Evolutionary conservation across 2,113 vertebrate genomes (phyloP).

Genomic region (Haemorhous mexicanus): DNA sequence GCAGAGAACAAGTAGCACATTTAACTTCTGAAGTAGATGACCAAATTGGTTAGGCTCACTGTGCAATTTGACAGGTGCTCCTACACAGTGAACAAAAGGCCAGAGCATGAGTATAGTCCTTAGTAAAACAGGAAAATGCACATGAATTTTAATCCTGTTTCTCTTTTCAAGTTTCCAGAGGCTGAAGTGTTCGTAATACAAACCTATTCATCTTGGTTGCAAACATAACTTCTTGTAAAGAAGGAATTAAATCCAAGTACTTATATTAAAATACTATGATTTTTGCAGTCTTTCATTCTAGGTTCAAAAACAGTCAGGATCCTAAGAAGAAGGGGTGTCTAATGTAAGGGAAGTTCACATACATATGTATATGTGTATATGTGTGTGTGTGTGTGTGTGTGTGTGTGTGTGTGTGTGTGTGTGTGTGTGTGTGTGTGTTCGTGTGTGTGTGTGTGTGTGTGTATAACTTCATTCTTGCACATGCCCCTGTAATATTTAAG

Average conservation of each 20-base stretch:
- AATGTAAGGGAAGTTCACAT: background rate
- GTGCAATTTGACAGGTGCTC: background rate
- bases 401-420: background rate
- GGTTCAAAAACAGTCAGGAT: background rate
- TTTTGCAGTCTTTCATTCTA: background rate
- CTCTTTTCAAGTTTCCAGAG: background rate
- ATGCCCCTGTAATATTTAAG: background rate
- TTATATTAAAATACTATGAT: background rate
- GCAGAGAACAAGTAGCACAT: background rate
- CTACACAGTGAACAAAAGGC: background rate
- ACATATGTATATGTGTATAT: accelerated
- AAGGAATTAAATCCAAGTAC: background rate
- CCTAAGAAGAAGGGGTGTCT: background rate
- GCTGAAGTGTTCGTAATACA: background rate
- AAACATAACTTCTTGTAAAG: background rate
- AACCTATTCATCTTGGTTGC: background rate
- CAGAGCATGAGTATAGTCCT: background rate
- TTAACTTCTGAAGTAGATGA: background rate
- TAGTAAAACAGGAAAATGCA: background rate
- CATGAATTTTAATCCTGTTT: background rate
- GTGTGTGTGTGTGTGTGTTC: no score
- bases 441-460: background rate
- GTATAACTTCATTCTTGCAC: background rate
- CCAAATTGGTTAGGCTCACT: background rate
- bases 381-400: no score